Base-by-base conservation (phyloP, 2,888 invertebrate genomes). In the Idaea straminata region DNA sequence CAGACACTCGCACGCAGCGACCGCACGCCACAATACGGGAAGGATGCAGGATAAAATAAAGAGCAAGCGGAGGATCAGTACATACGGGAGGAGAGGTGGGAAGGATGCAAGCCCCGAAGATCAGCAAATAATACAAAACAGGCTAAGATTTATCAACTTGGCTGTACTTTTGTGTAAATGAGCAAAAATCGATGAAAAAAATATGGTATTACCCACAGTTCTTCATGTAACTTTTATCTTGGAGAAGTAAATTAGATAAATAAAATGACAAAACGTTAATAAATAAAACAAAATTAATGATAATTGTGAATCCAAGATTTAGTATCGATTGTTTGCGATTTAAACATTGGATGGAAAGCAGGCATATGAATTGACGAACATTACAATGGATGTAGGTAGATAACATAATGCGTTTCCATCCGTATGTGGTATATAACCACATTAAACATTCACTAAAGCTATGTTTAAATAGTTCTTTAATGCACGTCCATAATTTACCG, bases 31-130 rank as follows among this genome's bases (percentile, higher is more conserved):
- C 74, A 72, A 75, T 68, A 78, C 78, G 79, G 75, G 74, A 68
- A 71, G 78, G 81, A 88, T 88, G 88, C 89, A 77, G 84, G 85
- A 81, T 65, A 80, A 82, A 86, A 83, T 72, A 81, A 79, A 81
- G 70, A 75, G 66, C 73, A 75, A 83, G 82, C 83, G 82, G 66
- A 63, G 69, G 75, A 77, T 75, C 69, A 68, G 72, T 72, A 73
- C 67, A 69, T 71, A 76, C 72, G 77, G 76, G 58, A 65, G 74
- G 16, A 5, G 34, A 76, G 75, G 72, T 74, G 67, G 78, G 75
- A 75, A 79, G 84, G 83, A 86, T 75, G 83, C 85, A 88, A 90
- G 88, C 87, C 88, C 88, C 82, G 78, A 80, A 79, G 81, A 80
- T 80, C 76, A 87, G 84, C 86, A 84, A 87, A 85, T 82, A 79